Percentiles rank a stretch among this genome's conserved stretches.
phyloP scores from a whole-genome alignment of 2,888 invertebrate genomes.

The Ceramica pisi region DNA sequence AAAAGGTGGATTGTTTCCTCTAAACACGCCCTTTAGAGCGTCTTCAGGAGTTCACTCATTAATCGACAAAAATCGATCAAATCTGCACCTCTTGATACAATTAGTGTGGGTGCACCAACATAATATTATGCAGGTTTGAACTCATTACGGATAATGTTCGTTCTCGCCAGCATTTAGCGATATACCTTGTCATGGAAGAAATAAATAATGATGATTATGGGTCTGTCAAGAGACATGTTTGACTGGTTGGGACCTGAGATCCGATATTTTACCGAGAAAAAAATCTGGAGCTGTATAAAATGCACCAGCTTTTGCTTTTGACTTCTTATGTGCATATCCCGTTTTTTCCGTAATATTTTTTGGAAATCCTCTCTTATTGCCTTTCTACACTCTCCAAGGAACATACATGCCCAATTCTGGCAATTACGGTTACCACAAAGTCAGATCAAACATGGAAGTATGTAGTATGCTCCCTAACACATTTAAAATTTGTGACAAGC shows the following conservation, averaged over 20 bases:
- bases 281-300: conserved; percentile 1
- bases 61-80: not conserved
- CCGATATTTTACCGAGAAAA: conserved; percentile 1
- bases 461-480: no score
- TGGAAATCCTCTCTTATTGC: no score
- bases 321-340: no score
- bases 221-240: not conserved
- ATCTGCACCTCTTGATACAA: conserved; percentile 27
- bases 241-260: conserved; percentile 23
- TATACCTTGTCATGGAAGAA: conserved; percentile 39
- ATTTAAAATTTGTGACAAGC: no score
- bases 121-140: conserved; percentile 27
- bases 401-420: no score
- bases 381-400: no score
- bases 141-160: conserved; percentile 55
- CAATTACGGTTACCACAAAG: no score
- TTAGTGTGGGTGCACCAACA: conserved; percentile 31
- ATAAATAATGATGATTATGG: conserved; percentile 49
- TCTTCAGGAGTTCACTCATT: no score
- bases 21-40: no score
- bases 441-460: no score
- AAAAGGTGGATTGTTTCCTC: not conserved
- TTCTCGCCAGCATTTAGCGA: conserved; percentile 49
- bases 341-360: no score
- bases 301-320: no score